Conservation (phyloP, 2,888 invertebrate species). For the Oasisia sp. region DNA sequence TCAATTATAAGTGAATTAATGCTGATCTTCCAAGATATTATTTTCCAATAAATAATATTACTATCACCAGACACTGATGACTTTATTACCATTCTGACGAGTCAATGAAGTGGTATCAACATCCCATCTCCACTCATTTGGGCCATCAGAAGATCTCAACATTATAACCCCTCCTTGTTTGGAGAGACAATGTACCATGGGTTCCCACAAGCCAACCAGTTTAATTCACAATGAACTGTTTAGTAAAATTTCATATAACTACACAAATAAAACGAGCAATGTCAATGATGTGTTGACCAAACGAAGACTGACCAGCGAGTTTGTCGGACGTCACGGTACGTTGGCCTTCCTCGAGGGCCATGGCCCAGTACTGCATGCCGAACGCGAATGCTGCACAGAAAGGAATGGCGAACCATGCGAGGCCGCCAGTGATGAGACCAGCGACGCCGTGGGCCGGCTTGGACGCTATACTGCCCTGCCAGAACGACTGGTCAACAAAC, state of each 20-base stretch:
- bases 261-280: neutral
- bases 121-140: too few species aligned
- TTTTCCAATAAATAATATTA: neutral
- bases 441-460: slow-evolving; percentile 40
- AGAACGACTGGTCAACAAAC: slow-evolving; percentile 44
- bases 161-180: too few species aligned
- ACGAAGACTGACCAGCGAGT: slow-evolving; percentile 25
- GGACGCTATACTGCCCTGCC: slow-evolving; percentile 40
- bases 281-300: neutral
- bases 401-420: slow-evolving; percentile 41
- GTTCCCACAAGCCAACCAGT: too few species aligned
- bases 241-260: neutral
- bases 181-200: too few species aligned
- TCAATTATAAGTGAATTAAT: neutral
- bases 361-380: slow-evolving; percentile 40
- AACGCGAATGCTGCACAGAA: slow-evolving; percentile 37
- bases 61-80: too few species aligned
- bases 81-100: too few species aligned
- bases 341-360: slow-evolving; percentile 28
- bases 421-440: slow-evolving; percentile 41
- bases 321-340: slow-evolving; percentile 25
- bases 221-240: too few species aligned
- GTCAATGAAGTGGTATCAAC: too few species aligned
- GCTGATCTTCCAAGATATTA: neutral
- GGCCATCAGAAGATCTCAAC: too few species aligned